Evolutionary conservation across 2,888 invertebrate species (phyloP).

Genomic region (Penaeus monodon): DNA sequence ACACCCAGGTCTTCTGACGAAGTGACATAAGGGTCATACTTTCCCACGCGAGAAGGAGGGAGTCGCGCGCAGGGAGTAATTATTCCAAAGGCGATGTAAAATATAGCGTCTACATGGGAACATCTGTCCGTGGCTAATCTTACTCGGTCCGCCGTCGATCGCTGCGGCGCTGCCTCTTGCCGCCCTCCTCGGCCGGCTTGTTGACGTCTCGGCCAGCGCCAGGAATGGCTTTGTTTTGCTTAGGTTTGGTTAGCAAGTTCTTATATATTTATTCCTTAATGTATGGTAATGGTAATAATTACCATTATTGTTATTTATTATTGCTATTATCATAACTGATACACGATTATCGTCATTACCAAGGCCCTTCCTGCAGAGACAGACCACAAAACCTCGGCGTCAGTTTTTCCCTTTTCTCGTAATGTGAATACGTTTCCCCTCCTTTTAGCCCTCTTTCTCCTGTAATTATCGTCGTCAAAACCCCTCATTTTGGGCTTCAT

Average conservation of each 20-base stretch:
- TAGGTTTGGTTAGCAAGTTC: too few species aligned
- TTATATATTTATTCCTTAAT: too few species aligned
- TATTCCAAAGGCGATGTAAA: constrained; percentile 53
- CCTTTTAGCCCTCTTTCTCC: constrained; percentile 29
- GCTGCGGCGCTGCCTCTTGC: constrained; percentile 1
- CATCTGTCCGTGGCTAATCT: constrained; percentile 52
- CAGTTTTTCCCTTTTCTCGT: constrained; percentile 42
- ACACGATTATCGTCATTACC: too few species aligned
- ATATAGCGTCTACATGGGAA: constrained; percentile 54
- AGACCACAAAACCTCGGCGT: constrained; percentile 42
- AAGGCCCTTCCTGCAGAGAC: constrained; percentile 16
- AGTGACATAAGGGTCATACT: constrained; percentile 17
- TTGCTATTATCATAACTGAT: too few species aligned
- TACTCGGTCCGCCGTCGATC: constrained; percentile 38
- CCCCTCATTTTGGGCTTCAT: constrained; percentile 45
- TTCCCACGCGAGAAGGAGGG: neutral
- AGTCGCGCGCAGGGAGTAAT: constrained; percentile 38
- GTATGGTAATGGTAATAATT: too few species aligned
- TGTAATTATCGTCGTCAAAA: constrained; percentile 52
- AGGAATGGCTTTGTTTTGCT: too few species aligned
- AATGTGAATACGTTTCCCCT: constrained; percentile 37
- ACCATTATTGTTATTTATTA: too few species aligned
- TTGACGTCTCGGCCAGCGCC: too few species aligned
- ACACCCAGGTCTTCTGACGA: constrained; percentile 7
- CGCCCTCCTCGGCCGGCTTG: too few species aligned